Evolutionary conservation across 2,113 vertebrate genomes (phyloP), one percentile per base, ranked within the genome.

Genomic region (Pollachius pollachius): DNA sequence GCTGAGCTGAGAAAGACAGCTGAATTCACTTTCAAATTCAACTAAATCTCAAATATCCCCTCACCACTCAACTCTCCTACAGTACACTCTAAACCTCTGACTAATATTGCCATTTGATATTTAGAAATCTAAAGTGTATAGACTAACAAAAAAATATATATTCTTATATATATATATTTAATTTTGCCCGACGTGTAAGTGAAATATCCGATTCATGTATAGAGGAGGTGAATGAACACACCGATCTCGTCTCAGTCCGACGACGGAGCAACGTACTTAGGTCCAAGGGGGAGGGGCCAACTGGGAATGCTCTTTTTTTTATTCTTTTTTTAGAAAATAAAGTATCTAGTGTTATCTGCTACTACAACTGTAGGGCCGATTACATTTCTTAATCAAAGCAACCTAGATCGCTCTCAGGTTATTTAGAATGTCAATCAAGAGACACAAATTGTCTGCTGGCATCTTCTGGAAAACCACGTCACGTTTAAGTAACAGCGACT

Each of bases 81-180:
- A 88, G 91, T 92, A 92, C 90, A 92, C 86, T 90, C 87, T 91
- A 90, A 89, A 90, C 87, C 90, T 90, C 88, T 88, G 91, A 90
- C 90, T 90, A 92, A 91, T 91, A 89, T 91, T 88, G 82, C 90
- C 89, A 89, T 90, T 89, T 79, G 70, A 77, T 89, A 90, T 91
- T 90, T 92, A 93, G 90, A 93, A 93, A 93, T 92, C 93, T 94
- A 93, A 92, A 94, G 91, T 93, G 92, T 93, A 94, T 92, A 93
- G 90, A 90, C 91, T 93, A 93, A 93, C 92, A 93, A 93, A 93
- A 88, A 94, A 93, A 93, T 92, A 94, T 90, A 92, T 90, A 87
- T 91, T 87, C 87, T 74, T 90, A 89, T 91, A 90, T 89, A 71
- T 78, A 72, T 78, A 90, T 91, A 92, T 93, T 92, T 91, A 87